phyloP scores from a whole-genome alignment of 2,113 vertebrate genomes.

The Pao palembangensis region DNA sequence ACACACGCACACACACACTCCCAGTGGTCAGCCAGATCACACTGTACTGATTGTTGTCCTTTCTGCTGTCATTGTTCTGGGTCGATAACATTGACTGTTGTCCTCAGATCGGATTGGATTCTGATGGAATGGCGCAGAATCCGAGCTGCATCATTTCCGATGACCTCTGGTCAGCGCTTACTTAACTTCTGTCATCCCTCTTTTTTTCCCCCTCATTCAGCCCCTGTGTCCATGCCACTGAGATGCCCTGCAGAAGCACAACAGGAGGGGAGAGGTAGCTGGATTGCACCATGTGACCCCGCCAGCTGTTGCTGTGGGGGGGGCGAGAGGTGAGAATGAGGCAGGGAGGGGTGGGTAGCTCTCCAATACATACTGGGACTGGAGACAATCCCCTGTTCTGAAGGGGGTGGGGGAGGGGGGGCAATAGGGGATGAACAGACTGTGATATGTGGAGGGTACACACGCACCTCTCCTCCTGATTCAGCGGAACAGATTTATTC shows the following conservation, averaged over 20 bases:
- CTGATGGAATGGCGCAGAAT: constrained; percentile 1
- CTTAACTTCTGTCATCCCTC: background rate
- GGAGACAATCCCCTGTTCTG: constrained; percentile 62
- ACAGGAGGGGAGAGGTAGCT: constrained; percentile 43
- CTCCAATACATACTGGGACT: constrained; percentile 58
- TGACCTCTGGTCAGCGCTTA: background rate
- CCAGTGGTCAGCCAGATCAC: constrained; percentile 22
- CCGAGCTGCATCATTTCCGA: background rate
- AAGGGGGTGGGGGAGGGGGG: constrained; percentile 40
- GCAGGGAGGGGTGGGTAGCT: constrained; percentile 45
- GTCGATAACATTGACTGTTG: constrained; percentile 16
- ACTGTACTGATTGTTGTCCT: constrained; percentile 27
- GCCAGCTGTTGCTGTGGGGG: constrained; percentile 71
- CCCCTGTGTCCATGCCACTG: background rate
- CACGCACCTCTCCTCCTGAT: constrained; percentile 57
- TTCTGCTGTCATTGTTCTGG: constrained; percentile 29
- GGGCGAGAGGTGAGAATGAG: constrained; percentile 46
- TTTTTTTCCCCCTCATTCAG: background rate
- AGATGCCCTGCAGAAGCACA: constrained; percentile 13
- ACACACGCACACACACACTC: constrained; percentile 7
- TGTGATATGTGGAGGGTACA: constrained; percentile 25
- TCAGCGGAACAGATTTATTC: constrained; percentile 62
- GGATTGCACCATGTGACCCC: constrained; percentile 60
- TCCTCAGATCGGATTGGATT: constrained; percentile 9
- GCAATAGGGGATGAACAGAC: constrained; percentile 32